A percentile compares a stretch with the other conserved stretches of the same genome.
These are phyloP conservation scores for Pangasius larnaudii DNA, from an alignment of 2,797 vertebrate genomes.

Conservation along the genomic window DNA sequence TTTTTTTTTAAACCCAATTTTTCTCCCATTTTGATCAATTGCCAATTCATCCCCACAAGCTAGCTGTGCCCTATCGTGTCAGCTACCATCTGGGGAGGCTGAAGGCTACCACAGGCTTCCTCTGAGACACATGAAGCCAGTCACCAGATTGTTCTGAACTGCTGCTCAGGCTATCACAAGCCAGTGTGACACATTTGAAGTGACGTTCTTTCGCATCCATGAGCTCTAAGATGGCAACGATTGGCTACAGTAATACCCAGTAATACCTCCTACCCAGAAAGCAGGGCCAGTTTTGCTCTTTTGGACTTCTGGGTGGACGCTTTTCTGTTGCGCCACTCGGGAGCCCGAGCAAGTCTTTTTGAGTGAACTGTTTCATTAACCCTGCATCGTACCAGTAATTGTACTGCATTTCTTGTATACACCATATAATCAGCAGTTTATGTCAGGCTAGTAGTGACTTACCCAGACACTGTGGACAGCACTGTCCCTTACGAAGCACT, in stretches of 20 bases:
- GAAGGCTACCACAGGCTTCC: not conserved
- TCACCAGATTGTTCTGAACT: not conserved
- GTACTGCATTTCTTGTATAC: not conserved
- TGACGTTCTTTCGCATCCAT: not conserved
- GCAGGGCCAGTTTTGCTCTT: not conserved
- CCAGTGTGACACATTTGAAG: not conserved
- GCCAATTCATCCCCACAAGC: not conserved
- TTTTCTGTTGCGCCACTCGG: not conserved
- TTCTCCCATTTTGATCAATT: not conserved
- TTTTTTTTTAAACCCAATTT: not conserved
- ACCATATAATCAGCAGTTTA: not conserved
- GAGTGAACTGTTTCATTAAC: not conserved
- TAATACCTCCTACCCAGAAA: not conserved
- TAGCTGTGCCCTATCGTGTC: not conserved
- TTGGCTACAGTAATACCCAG: not conserved
- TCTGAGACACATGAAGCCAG: not conserved
- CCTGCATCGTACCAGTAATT: not conserved
- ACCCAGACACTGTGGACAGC: conserved; percentile 84
- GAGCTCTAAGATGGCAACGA: not conserved
- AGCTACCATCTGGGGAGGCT: not conserved
- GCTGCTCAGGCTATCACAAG: not conserved
- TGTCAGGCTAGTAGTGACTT: conserved; percentile 52
- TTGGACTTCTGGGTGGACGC: too few species aligned
- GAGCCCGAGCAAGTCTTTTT: not conserved
- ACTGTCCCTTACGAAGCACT: conserved; percentile 83